Evolutionary conservation across 2,113 vertebrate genomes (phyloP), one percentile per base, ranked within the genome.

Genomic region (Lycaon pictus): DNA sequence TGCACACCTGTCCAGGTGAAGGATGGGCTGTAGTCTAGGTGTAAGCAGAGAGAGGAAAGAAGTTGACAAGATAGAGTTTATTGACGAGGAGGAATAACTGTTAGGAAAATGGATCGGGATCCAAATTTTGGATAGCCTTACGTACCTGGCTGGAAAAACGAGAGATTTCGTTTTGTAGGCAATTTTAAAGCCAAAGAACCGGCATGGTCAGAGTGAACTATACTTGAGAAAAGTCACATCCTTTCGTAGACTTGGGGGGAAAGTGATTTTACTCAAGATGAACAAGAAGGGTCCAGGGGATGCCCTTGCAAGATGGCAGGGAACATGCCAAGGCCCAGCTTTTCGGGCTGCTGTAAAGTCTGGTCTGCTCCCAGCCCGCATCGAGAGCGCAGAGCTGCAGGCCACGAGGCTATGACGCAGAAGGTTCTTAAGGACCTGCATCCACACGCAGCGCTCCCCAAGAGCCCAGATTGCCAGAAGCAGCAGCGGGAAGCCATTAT

Each of bases 401-500:
- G 72, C 51, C 80, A n/a, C 22, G 12, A 9, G 9, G 37, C 3
- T 43, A 35, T 23, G 63, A 77, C 2, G 23, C 69, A 87, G n/a
- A 80, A 76, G 55, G 48, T 25, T 93, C 94, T 92, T 77, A 48
- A 86, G 94, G 88, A 93, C 72, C 76, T 7, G 19, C 48, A 48
- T 37, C 22, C 43, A 7, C 72, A 76, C 7, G 25, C 43, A 3
- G 74, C 5, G 1, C 80, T 43, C 62, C 81, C 1, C 55, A 76
- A 95, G 98, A 96, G 98, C 86, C 60, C 35, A 62, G 74, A 76
- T 83, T 65, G 98, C 98, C 97, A 96, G 97, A 89, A 94, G 89
- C 98, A 98, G 98, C 98, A 97, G 97, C 98, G 65, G 98, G 98
- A 98, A 99, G 97, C 98, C 97, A 97, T 98, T 98, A 97, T 55